Conservation (phyloP, 2,113 vertebrate genomes). For the Hystrix cristata region DNA sequence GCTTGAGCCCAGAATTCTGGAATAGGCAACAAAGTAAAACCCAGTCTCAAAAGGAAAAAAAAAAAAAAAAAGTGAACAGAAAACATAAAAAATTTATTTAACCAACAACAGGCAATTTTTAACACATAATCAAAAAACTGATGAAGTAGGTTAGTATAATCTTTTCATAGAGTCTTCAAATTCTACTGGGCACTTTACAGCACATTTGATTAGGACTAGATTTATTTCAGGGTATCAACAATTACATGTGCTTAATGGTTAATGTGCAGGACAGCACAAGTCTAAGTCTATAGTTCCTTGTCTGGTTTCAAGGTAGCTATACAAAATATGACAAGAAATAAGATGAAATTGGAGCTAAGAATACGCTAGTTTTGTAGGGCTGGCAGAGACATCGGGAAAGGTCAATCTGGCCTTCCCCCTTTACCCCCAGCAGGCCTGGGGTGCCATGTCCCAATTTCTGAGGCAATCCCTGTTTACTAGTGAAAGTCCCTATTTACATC, state of each 20-base stretch:
- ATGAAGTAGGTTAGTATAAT: slow-evolving; percentile 4
- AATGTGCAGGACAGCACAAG: slow-evolving; percentile 31
- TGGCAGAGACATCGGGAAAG: not conserved
- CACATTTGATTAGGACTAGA: slow-evolving; percentile 28
- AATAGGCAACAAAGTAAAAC: not conserved
- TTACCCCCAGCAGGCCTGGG: not conserved
- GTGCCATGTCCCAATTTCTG: not conserved
- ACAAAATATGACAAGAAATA: slow-evolving; percentile 64
- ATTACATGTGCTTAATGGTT: not conserved
- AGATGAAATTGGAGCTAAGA: slow-evolving; percentile 47
- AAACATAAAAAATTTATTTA: slow-evolving; percentile 46
- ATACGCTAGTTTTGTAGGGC: not conserved
- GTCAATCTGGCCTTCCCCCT: not conserved
- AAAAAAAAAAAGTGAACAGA: not conserved
- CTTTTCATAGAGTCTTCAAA: slow-evolving; percentile 43
- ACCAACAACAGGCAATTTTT: slow-evolving; percentile 35
- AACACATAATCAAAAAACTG: slow-evolving; percentile 41
- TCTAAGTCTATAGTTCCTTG: slow-evolving; percentile 59
- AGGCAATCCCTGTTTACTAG: slow-evolving; percentile 50
- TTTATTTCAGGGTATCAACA: not conserved
- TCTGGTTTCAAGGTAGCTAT: slow-evolving; percentile 44
- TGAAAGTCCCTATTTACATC: slow-evolving; percentile 30
- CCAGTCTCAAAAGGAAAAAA: not conserved
- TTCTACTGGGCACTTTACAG: slow-evolving; percentile 51
- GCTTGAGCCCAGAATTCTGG: not conserved